Evolutionary conservation across 1,140 invertebrate genomes (phyloP).

Genomic region (Drosophila serrata): DNA sequence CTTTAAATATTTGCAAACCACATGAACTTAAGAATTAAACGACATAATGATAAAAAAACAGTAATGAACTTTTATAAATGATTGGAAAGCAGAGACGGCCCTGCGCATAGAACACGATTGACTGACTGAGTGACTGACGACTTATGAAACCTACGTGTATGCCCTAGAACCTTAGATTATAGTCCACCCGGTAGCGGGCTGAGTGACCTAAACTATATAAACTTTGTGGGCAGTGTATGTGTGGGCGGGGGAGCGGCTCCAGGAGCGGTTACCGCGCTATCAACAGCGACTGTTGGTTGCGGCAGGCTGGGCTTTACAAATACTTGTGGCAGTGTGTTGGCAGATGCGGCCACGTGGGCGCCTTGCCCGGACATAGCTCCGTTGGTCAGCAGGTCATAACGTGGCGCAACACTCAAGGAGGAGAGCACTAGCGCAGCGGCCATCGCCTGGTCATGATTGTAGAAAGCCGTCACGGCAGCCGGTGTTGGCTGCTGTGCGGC

Average conservation of each 20-base stretch:
- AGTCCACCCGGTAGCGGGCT: slow-evolving; percentile 28
- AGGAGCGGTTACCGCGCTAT: slow-evolving; percentile 18
- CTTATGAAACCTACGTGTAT: slow-evolving; percentile 46
- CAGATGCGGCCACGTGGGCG: slow-evolving; percentile 27
- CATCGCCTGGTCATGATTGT: slow-evolving; percentile 78
- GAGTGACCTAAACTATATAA: slow-evolving; percentile 43
- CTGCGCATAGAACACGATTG: slow-evolving; percentile 13
- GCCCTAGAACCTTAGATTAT: slow-evolving; percentile 45
- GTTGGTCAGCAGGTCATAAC: slow-evolving; percentile 60
- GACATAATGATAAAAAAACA: slow-evolving; percentile 35
- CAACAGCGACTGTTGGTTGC: slow-evolving; percentile 27
- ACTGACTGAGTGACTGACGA: slow-evolving; percentile 8
- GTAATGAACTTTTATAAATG: slow-evolving; percentile 30
- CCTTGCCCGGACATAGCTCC: slow-evolving; percentile 27
- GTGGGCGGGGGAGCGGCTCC: slow-evolving; percentile 35
- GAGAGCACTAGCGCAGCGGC: slow-evolving; percentile 76
- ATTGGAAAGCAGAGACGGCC: slow-evolving; percentile 14
- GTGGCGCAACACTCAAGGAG: slow-evolving; percentile 68
- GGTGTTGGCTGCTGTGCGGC: slow-evolving; percentile 57
- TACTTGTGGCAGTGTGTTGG: slow-evolving; percentile 81
- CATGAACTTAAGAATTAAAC: slow-evolving; percentile 28
- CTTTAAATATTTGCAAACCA: slow-evolving; percentile 58
- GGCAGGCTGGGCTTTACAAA: slow-evolving; percentile 79
- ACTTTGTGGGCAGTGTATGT: slow-evolving; percentile 72
- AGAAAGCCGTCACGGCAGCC: slow-evolving; percentile 74